These are phyloP conservation scores for Drosophila ananassae DNA, from an alignment of 1,140 invertebrate genomes.

Conservation along the genomic window DNA sequence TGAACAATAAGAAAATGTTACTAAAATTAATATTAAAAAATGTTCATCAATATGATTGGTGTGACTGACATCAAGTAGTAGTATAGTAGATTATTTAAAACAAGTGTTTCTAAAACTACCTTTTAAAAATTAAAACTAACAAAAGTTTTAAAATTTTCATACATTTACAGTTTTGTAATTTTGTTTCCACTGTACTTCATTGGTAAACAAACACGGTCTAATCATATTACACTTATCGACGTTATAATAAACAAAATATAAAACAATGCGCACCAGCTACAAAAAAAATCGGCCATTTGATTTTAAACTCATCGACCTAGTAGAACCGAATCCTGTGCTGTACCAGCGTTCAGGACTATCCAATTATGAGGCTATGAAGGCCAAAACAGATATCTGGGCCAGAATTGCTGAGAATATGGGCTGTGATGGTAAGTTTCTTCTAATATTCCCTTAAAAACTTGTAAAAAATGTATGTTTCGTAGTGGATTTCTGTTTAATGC, in stretches of 20 bases:
- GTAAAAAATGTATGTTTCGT: neutral
- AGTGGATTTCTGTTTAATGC: constrained; percentile 77
- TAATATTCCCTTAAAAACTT: neutral
- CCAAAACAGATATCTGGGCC: constrained; percentile 70
- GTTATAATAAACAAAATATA: neutral
- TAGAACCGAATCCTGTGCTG: constrained; percentile 67
- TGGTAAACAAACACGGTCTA: constrained; percentile 18
- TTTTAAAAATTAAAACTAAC: too few species aligned
- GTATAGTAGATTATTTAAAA: too few species aligned
- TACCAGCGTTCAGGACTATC: constrained; percentile 69
- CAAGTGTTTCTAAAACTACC: too few species aligned
- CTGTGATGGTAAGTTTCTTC: constrained; percentile 43
- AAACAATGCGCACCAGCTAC: constrained; percentile 71
- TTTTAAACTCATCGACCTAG: constrained; percentile 75
- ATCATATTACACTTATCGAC: neutral
- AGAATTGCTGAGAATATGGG: constrained; percentile 64
- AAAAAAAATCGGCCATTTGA: constrained; percentile 80
- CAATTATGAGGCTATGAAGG: constrained; percentile 76
- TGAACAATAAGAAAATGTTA: too few species aligned
- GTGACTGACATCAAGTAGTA: too few species aligned
- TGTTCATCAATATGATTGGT: too few species aligned
- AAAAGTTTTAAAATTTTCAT: too few species aligned
- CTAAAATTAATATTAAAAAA: too few species aligned
- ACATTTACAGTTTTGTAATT: too few species aligned
- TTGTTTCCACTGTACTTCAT: neutral